Base-by-base conservation (phyloP, 2,888 invertebrate genomes). In the Selenia dentaria region DNA sequence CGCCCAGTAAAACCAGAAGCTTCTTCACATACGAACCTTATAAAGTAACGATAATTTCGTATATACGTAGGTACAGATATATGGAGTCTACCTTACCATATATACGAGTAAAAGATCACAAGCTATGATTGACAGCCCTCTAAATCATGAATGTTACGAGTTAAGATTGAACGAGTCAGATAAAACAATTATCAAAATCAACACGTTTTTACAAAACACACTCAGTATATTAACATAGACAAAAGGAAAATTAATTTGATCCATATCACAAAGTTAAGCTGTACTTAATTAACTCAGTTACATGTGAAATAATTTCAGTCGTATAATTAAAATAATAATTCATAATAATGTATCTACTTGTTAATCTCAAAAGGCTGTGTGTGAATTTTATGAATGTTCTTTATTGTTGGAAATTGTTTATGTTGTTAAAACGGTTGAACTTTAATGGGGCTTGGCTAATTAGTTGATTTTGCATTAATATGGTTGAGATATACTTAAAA, bases 211-310 rank as follows among this genome's bases (percentile, higher is more conserved):
- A 64, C 59, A 59, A 58, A 31, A 29, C 59, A 64, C 62, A 51
- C 24, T n/a, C n/a, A n/a, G n/a, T 57, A 57, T 62, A 60, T 57
- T 61, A 56, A 3, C 48, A 44, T 54, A 54, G 54, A 54, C 56
- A 56, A 54, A 54, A 38, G 52, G 48, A 9, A 54, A 58, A 54
- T 52, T 54, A 51, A 76, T 74, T 66, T 69, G 76, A 76, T 77
- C 63, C 49, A 50, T 79, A 78, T 78, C 76, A 57, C 42, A 59
- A 62, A 68, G 58, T 67, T 69, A 77, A 78, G 76, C 71, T 60
- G 62, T 54, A 62, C 62, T 57, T 77, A 79, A 78, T 77, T 71
- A 74, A 71, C 65, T 70, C 64, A 70, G 62, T 64, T 58, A 67
- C 62, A 68, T 59, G 63, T 65, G 61, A 42, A 50, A 18, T 48